A percentile compares a stretch with the other conserved stretches of the same genome.
These are phyloP conservation scores for Argyrosomus regius DNA, from an alignment of 2,797 vertebrate genomes.

Conservation along the genomic window DNA sequence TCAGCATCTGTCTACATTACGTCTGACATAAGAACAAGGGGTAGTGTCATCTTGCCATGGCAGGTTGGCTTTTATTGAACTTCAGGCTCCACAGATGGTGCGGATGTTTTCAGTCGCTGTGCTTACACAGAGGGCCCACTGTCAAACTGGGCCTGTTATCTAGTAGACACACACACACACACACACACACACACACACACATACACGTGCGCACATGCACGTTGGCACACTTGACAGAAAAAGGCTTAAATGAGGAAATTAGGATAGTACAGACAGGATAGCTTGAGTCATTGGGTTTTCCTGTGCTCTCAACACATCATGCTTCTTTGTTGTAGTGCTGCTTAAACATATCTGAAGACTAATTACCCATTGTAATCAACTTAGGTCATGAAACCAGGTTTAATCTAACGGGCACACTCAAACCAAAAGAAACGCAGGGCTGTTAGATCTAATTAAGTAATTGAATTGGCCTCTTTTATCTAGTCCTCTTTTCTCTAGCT, in stretches of 20 bases:
- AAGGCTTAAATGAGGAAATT: conserved; percentile 52
- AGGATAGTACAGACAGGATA: conserved; percentile 27
- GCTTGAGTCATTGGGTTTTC: conserved; percentile 52
- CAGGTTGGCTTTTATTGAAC: conserved; percentile 54
- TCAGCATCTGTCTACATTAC: conserved; percentile 33
- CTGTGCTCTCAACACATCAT: conserved; percentile 46
- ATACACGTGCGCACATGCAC: not conserved
- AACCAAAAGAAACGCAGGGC: conserved; percentile 39
- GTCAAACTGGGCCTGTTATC: conserved; percentile 23
- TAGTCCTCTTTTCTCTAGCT: conserved; percentile 18
- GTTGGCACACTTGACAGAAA: conserved; percentile 23
- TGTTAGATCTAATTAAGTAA: conserved; percentile 61
- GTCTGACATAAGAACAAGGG: conserved; percentile 20
- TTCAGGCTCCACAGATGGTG: conserved; percentile 58
- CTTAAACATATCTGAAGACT: conserved; percentile 34
- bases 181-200: not conserved
- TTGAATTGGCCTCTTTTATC: conserved; percentile 43
- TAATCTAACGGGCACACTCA: conserved; percentile 55
- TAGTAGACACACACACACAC: conserved; percentile 5
- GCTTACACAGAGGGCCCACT: conserved; percentile 23
- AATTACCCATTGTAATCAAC: conserved; percentile 70
- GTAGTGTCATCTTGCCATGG: not conserved
- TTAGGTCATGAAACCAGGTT: conserved; percentile 63
- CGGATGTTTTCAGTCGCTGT: conserved; percentile 59
- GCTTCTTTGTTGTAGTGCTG: conserved; percentile 45